These are phyloP conservation scores for Tipula helvola DNA, from an alignment of 2,888 invertebrate genomes.

Conservation along the genomic window DNA sequence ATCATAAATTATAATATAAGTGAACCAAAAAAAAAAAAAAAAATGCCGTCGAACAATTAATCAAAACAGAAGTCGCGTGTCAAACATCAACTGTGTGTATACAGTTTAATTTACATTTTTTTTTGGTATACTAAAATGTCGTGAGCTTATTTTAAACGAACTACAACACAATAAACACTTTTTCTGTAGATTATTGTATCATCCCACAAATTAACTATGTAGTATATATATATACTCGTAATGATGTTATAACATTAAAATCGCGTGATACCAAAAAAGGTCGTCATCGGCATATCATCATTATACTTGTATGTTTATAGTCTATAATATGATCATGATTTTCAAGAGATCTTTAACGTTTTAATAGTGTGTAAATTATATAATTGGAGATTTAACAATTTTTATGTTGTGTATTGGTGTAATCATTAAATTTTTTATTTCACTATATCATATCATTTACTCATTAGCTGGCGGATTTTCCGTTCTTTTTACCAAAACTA, in stretches of 20 bases:
- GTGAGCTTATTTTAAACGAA: background rate
- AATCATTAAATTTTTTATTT: background rate
- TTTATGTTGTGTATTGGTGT: background rate
- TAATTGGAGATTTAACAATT: background rate
- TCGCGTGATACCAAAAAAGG: background rate
- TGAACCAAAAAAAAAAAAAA: background rate
- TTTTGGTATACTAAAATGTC: background rate
- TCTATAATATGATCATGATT: background rate
- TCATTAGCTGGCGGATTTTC: background rate
- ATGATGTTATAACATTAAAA: conserved; percentile 4
- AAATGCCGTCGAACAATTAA: background rate
- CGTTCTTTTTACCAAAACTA: background rate
- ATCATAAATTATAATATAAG: background rate
- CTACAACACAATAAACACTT: background rate
- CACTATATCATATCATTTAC: background rate
- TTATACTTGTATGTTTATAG: background rate
- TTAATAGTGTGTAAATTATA: background rate
- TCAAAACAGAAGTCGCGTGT: background rate
- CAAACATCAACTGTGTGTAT: background rate
- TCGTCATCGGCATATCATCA: conserved; percentile 5
- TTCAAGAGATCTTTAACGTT: background rate
- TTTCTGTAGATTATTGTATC: background rate
- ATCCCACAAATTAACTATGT: background rate
- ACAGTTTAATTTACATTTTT: background rate
- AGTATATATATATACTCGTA: background rate